Base-by-base conservation (phyloP, 2,113 vertebrate genomes). In the Laterallus jamaicensis region DNA sequence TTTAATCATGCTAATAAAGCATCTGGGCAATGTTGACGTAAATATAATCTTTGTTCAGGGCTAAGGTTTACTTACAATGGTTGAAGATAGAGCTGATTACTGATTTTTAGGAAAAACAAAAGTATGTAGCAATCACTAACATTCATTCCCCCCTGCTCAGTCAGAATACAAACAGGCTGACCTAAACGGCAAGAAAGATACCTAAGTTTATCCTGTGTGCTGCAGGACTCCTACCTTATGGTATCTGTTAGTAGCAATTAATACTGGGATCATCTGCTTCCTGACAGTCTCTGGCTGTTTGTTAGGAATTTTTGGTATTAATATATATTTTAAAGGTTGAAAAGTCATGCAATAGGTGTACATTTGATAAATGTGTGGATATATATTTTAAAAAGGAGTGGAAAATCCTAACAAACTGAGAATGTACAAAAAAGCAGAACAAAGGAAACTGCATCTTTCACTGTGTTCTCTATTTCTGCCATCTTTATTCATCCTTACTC, bases 201-300 rank as follows among this genome's bases (percentile, higher is more conserved):
- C 11, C 32, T 7, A 32, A 68, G 14, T 47, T 90, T 88, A 90
- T 75, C 40, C 47, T 5, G 9, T 2, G 4, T 74, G 25, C 58
- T 88, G 11, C 31, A 73, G 26, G 49, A 71, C 49, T 92, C 90
- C 24, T 69, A 82, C 40, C 2, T 95, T 94, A 68, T 4, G 18
- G 8, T 63, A 64, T 80, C 83, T 76, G 32, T 87, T 76, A 76
- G 35, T 21, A 64, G 28, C 25, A 88, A 74, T 93, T 94, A 84
- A 88, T 92, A 81, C 20, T 25, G 21, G 50, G 11, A 86, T 96
- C 52, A 78, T 71, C 86, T 88, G 54, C 39, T 92, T 95, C 77
- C 82, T 96, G 82, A 86, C 42, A 90, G 35, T 68, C 35, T 77
- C 79, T 66, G 86, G 7, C 60, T 82, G 76, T 76, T 94, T 95